phyloP scores from a whole-genome alignment of 2,113 vertebrate genomes.

The Heliornis fulica region DNA sequence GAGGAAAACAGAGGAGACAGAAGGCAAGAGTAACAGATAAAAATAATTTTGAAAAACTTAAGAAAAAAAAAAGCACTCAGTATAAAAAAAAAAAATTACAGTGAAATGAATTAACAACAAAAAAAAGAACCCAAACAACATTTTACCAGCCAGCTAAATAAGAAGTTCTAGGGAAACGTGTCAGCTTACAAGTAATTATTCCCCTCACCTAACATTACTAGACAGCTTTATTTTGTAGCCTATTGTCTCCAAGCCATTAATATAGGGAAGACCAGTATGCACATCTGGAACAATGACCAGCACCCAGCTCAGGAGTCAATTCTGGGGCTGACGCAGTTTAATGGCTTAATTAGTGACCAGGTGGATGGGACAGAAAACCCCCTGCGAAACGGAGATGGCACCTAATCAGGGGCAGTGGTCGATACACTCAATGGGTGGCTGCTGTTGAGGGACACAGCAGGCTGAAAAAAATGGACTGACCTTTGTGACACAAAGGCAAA shows the following conservation, averaged over 20 bases:
- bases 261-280: not conserved
- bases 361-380: not conserved
- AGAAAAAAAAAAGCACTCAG: not conserved
- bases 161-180: not conserved
- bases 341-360: not conserved
- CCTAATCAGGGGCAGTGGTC: not conserved
- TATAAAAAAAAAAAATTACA: not conserved
- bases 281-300: not conserved
- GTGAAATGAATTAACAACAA: not conserved
- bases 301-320: not conserved
- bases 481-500: not conserved
- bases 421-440: not conserved
- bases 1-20: not conserved
- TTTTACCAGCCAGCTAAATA: not conserved
- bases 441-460: not conserved
- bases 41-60: not conserved
- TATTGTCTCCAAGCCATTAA: not conserved
- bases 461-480: not conserved
- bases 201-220: not conserved
- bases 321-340: not conserved
- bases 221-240: not conserved
- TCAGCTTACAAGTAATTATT: not conserved
- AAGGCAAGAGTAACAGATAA: not conserved
- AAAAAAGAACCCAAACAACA: not conserved
- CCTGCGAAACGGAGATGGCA: not conserved